These are phyloP conservation scores for Smutsia gigantea DNA, from an alignment of 2,797 vertebrate species.

Conservation along the genomic window DNA sequence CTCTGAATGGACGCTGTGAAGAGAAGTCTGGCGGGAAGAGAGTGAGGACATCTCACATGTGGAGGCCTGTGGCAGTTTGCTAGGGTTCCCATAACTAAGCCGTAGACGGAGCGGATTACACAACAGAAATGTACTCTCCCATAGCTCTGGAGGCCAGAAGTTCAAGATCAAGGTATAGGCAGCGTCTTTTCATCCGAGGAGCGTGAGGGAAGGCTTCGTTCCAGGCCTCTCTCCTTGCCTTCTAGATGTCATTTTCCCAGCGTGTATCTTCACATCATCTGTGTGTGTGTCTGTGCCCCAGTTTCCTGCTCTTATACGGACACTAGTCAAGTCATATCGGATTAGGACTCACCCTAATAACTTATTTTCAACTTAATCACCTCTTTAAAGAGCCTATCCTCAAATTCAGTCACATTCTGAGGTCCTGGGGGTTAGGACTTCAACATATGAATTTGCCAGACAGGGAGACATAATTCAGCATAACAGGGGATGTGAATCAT, in stretches of 20 bases:
- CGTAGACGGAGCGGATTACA: not conserved
- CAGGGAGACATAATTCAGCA: not conserved
- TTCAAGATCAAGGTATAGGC: not conserved
- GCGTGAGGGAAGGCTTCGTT: not conserved
- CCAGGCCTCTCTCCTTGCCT: not conserved
- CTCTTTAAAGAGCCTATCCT: not conserved
- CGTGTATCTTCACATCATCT: not conserved
- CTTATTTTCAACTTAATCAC: not conserved
- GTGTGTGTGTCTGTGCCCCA: not conserved
- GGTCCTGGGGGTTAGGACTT: not conserved
- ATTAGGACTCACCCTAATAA: not conserved
- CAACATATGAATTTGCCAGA: not conserved
- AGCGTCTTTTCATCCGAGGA: too few species aligned
- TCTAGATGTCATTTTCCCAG: accelerated
- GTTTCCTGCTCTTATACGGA: not conserved
- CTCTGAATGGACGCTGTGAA: not conserved
- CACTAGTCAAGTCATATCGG: not conserved
- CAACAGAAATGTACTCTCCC: not conserved
- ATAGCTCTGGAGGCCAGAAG: not conserved
- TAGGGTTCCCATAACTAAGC: not conserved
- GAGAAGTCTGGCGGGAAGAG: too few species aligned
- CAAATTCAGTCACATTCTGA: not conserved
- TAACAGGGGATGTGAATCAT: not conserved
- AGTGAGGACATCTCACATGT: not conserved
- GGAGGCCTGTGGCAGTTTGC: accelerated